These are phyloP conservation scores for Pseudobourletiella spinata DNA, from an alignment of 1,140 invertebrate genomes.

Conservation along the genomic window DNA sequence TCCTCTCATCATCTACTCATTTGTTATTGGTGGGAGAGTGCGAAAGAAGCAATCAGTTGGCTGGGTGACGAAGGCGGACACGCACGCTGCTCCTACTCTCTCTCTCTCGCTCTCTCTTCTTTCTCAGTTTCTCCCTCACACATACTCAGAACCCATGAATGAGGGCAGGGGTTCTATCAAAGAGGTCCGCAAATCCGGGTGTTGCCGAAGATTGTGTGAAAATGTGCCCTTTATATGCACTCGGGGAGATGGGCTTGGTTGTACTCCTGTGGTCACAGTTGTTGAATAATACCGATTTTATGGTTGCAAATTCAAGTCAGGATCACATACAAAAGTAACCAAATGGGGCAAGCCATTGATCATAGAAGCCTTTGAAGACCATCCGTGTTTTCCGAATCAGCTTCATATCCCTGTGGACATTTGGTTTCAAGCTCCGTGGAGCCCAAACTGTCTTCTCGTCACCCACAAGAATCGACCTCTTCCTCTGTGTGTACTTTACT, in stretches of 20 bases:
- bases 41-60: conserved; percentile 7
- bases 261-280: conserved; percentile 36
- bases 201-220: conserved; percentile 36
- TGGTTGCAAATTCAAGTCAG: conserved; percentile 38
- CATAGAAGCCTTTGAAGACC: conserved; percentile 29
- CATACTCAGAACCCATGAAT: not conserved
- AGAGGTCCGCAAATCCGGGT: conserved; percentile 14
- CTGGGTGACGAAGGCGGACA: conserved; percentile 1
- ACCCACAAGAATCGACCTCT: conserved; percentile 23
- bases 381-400: conserved; percentile 29
- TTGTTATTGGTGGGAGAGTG: conserved; percentile 13
- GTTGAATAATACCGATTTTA: conserved; percentile 37
- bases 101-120: not conserved
- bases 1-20: conserved; percentile 25
- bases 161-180: conserved; percentile 21
- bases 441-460: conserved; percentile 24
- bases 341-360: conserved; percentile 37
- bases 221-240: conserved; percentile 37
- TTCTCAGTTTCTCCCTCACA: not conserved
- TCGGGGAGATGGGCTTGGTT: conserved; percentile 28
- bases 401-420: conserved; percentile 34
- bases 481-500: not conserved
- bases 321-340: conserved; percentile 33
- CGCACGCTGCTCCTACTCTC: conserved; percentile 4
- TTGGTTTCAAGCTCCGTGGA: conserved; percentile 18